These are phyloP conservation scores for Odontamblyopus rebecca DNA, from an alignment of 2,797 vertebrate genomes.

Conservation along the genomic window DNA sequence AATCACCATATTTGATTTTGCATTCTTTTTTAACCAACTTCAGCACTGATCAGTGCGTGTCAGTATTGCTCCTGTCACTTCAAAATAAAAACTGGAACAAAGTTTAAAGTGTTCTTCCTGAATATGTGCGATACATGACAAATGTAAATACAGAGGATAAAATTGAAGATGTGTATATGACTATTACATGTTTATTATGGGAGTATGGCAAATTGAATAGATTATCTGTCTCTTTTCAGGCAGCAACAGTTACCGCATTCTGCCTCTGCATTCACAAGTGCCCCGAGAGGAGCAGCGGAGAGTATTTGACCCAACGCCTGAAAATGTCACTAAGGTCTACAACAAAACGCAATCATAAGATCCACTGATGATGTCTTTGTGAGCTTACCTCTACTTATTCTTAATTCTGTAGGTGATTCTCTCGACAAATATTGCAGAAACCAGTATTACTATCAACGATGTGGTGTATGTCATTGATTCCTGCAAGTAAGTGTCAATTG, in stretches of 20 bases:
- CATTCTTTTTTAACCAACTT: too few relatives aligned
- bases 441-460: conserved; percentile 96
- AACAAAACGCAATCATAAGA: neutral
- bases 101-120: too few relatives aligned
- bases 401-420: conserved; percentile 84
- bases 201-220: neutral
- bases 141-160: too few relatives aligned
- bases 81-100: too few relatives aligned
- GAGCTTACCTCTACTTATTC: neutral
- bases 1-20: too few relatives aligned
- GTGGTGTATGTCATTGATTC: conserved; percentile 96
- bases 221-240: conserved; percentile 68
- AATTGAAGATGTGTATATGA: neutral
- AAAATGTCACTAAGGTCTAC: conserved; percentile 85
- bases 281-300: conserved; percentile 92
- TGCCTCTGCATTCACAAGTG: conserved; percentile 95
- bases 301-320: conserved; percentile 88
- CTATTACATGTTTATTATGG: neutral
- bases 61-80: too few relatives aligned
- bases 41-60: too few relatives aligned
- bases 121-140: too few relatives aligned
- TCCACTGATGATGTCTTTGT: too few relatives aligned
- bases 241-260: conserved; percentile 81
- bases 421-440: conserved; percentile 96
- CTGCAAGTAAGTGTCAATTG: conserved; percentile 87